Base-by-base conservation (phyloP, 2,797 vertebrate species). In the Distichodus sexfasciatus region DNA sequence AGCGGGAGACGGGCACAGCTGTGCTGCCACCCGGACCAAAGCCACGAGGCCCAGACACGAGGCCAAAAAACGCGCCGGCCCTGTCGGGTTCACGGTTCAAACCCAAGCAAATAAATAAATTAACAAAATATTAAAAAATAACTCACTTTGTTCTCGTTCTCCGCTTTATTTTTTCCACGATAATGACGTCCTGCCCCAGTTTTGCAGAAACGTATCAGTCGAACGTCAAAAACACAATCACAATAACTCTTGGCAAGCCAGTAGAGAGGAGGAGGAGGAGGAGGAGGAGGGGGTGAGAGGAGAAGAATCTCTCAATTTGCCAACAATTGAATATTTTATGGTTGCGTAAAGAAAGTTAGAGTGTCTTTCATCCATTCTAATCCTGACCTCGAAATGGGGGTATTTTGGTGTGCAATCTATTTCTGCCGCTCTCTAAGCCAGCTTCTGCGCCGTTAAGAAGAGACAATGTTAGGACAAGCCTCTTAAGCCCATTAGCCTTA, bases 401-500 rank as follows among this genome's bases (percentile, higher is more conserved):
- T 72, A 79, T 84, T 83, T 80, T 43, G 58, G 48, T 76, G 82
- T 67, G 57, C 40, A 74, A 77, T 81, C 79, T 81, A 73, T 77
- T 85, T 81, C 74, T 80, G 72, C 75, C 69, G 72, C 80, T 83
- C 73, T 60, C 23, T 79, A 78, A 80, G 72, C 81, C 69, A 78
- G 76, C 72, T 73, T 83, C 75, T 75, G 69, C 55, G 33, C 43
- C 74, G 79, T 79, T 83, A 80, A 74, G 79, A 69, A 57, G 74
- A 83, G 82, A 88, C 83, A 83, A 85, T 86, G 84, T 85, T 83
- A 83, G 84, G 83, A 88, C 85, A 86, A 86, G 84, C 82, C 87
- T 87, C 86, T 89, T 90, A 89, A 89, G 82, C 84, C 83, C 84
- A 88, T 87, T 89, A 87, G 85, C 81, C 80, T 87, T 86, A 88